These are phyloP conservation scores for Epinephelus coioides DNA, from an alignment of 2,797 vertebrate genomes.

Conservation along the genomic window DNA sequence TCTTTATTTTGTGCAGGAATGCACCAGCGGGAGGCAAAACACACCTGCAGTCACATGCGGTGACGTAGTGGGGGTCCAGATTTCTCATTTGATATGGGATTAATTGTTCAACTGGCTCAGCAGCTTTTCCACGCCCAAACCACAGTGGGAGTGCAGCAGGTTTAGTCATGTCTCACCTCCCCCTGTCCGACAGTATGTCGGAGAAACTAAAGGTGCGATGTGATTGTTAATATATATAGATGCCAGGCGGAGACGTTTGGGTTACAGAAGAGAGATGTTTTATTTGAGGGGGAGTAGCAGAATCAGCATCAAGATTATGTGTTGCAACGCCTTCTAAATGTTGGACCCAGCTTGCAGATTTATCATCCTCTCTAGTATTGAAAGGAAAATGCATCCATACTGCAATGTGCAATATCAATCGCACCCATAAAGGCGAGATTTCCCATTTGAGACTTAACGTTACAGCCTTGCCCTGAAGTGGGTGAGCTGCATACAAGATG, in stretches of 20 bases:
- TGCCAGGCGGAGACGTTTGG: conserved; percentile 19
- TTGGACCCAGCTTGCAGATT: conserved; percentile 57
- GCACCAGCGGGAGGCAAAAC: conserved; percentile 53
- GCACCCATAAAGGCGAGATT: conserved; percentile 62
- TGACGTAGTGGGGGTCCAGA: conserved; percentile 56
- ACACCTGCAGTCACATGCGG: conserved; percentile 59
- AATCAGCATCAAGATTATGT: conserved; percentile 47
- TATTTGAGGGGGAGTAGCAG: conserved; percentile 39
- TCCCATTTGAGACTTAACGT: conserved; percentile 64
- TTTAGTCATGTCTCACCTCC: conserved; percentile 70
- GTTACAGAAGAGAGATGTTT: conserved; percentile 40
- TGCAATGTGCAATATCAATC: conserved; percentile 59
- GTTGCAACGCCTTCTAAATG: conserved; percentile 52
- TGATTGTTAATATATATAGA: conserved; percentile 46
- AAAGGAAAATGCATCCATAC: conserved; percentile 65
- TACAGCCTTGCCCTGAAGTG: conserved; percentile 66
- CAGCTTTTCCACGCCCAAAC: conserved; percentile 66
- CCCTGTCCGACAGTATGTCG: conserved; percentile 47
- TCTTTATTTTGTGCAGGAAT: conserved; percentile 57
- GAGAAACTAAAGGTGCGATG: conserved; percentile 25
- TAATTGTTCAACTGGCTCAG: conserved; percentile 80
- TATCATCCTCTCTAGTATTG: conserved; percentile 64
- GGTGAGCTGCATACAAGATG: conserved; percentile 64
- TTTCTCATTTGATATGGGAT: conserved; percentile 76
- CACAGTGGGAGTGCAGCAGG: conserved; percentile 51